These are phyloP conservation scores for Phortica okadai DNA, from an alignment of 2,888 invertebrate genomes.

Conservation along the genomic window DNA sequence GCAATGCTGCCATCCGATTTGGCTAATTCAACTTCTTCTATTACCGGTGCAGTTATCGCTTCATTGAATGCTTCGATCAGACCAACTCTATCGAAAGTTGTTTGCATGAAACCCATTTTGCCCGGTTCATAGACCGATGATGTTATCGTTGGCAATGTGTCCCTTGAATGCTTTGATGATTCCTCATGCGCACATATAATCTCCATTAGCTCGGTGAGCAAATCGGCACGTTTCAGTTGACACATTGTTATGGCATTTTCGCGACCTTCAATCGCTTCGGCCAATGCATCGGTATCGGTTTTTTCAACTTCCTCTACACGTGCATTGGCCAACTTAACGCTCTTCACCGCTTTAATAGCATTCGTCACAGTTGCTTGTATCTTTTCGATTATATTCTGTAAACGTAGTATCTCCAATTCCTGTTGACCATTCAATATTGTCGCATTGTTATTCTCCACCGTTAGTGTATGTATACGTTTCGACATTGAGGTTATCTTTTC, in stretches of 20 bases:
- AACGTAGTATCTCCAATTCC: slow-evolving; percentile 77
- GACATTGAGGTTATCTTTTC: slow-evolving; percentile 78
- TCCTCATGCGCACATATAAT: slow-evolving; percentile 68
- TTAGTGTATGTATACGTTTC: slow-evolving; percentile 67
- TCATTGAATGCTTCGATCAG: too few relatives aligned
- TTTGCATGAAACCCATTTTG: slow-evolving; percentile 83
- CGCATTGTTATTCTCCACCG: slow-evolving; percentile 65
- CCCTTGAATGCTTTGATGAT: slow-evolving; percentile 66
- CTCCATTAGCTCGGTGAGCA: slow-evolving; percentile 78
- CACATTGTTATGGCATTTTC: slow-evolving; percentile 70
- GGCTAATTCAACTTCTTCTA: slow-evolving; percentile 57
- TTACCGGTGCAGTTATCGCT: slow-evolving; percentile 25
- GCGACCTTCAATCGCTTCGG: slow-evolving; percentile 46
- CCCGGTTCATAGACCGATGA: slow-evolving; percentile 80
- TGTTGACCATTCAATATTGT: slow-evolving; percentile 75
- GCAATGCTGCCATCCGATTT: background rate
- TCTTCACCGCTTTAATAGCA: slow-evolving; percentile 75
- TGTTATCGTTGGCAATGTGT: slow-evolving; percentile 66
- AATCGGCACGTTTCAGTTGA: slow-evolving; percentile 78
- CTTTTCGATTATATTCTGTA: slow-evolving; percentile 80
- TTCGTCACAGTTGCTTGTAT: slow-evolving; percentile 81
- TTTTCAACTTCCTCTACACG: slow-evolving; percentile 70
- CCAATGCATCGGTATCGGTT: slow-evolving; percentile 22
- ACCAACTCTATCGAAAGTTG: slow-evolving; percentile 56
- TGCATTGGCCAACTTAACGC: slow-evolving; percentile 43